These are phyloP conservation scores for Melanaphis sacchari DNA, from an alignment of 1,140 invertebrate species.

Conservation along the genomic window DNA sequence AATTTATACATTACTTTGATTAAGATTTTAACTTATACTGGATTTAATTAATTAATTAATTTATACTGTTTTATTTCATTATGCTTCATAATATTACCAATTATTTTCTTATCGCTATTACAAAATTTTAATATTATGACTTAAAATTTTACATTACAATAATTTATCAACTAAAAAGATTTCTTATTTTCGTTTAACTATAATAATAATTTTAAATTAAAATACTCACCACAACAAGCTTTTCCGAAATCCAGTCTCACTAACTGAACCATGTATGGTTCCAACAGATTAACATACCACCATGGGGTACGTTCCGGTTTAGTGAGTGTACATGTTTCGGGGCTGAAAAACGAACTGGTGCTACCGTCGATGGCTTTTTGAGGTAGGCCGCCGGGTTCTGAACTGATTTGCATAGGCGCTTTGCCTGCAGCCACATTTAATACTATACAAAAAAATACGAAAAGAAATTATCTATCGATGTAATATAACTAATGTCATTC, in stretches of 20 bases:
- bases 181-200: neutral
- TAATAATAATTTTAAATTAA: neutral
- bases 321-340: slow-evolving; percentile 87
- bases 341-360: slow-evolving; percentile 80
- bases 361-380: slow-evolving; percentile 92
- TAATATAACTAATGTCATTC: neutral
- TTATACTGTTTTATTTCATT: neutral
- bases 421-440: slow-evolving; percentile 95
- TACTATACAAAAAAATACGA: slow-evolving; percentile 72
- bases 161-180: neutral
- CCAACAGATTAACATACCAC: slow-evolving; percentile 95
- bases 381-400: slow-evolving; percentile 82
- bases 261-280: slow-evolving; percentile 94
- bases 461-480: neutral
- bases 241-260: slow-evolving; percentile 92
- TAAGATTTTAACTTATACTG: neutral
- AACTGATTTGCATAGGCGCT: slow-evolving; percentile 92
- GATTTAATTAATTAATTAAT: neutral
- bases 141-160: neutral
- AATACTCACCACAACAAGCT: slow-evolving; percentile 83
- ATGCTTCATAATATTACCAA: neutral
- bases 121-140: neutral
- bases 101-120: neutral
- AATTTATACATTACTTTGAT: neutral
- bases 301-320: slow-evolving; percentile 82